phyloP scores from a whole-genome alignment of 2,113 vertebrate species.

The Taxidea taxus region DNA sequence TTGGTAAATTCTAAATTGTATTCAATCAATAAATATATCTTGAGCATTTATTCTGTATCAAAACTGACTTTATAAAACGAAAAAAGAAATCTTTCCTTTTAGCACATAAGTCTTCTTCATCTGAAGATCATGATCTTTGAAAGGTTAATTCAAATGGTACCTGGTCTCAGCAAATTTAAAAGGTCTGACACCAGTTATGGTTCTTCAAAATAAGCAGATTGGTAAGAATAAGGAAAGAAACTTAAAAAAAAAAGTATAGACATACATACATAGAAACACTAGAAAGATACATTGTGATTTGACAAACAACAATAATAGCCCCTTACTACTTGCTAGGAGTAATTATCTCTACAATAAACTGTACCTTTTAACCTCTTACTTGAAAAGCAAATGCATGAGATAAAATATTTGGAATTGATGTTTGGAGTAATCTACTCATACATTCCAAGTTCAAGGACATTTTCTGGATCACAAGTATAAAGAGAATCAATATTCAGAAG shows the following conservation, averaged over 20 bases:
- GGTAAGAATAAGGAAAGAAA: background rate
- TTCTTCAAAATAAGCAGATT: conserved; percentile 28
- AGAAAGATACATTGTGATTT: background rate
- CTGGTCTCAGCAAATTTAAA: conserved; percentile 17
- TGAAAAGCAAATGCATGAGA: background rate
- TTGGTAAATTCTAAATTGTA: conserved; percentile 56
- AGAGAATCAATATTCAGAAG: background rate
- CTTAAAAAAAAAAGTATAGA: background rate
- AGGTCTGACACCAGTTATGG: background rate
- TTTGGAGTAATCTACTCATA: background rate
- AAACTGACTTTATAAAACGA: conserved; percentile 51
- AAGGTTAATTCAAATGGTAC: conserved; percentile 30
- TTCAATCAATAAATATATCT: conserved; percentile 66
- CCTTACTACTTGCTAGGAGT: background rate
- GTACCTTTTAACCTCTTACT: background rate
- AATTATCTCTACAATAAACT: background rate
- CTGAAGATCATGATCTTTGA: conserved; percentile 7
- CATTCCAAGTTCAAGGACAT: background rate
- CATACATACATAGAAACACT: background rate
- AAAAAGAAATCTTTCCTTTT: conserved; percentile 28
- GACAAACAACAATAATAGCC: background rate
- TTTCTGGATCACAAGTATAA: background rate
- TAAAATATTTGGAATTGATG: background rate
- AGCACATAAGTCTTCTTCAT: background rate
- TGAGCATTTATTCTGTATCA: conserved; percentile 53